Conservation (phyloP, 2,888 invertebrate genomes). For the Nomada ruficornis region DNA sequence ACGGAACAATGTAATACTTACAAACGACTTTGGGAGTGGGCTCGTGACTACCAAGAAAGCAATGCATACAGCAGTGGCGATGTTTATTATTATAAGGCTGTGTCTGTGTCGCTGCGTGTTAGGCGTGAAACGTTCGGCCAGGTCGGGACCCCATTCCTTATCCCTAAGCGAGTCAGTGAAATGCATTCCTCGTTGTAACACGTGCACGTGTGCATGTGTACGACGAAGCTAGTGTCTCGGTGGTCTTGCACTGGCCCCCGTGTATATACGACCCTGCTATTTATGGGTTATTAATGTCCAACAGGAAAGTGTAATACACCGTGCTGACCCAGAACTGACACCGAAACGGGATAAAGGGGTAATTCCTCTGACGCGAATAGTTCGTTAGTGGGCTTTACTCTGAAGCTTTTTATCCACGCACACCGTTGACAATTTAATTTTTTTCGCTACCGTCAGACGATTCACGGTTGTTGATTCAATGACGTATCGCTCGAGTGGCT, state of each 20-base stretch:
- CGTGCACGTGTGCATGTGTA: slow-evolving; percentile 45
- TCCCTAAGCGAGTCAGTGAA: slow-evolving; percentile 71
- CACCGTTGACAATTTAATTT: slow-evolving; percentile 24
- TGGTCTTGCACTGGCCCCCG: slow-evolving; percentile 26
- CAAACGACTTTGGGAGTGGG: slow-evolving; percentile 66
- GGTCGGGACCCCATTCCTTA: slow-evolving; percentile 74
- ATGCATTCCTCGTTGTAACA: slow-evolving; percentile 71
- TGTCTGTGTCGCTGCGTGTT: slow-evolving; percentile 66
- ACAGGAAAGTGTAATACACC: slow-evolving; percentile 64
- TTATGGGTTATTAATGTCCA: slow-evolving; percentile 67
- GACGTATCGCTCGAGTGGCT: background rate
- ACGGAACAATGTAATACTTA: slow-evolving; percentile 43
- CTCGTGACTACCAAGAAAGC: slow-evolving; percentile 66
- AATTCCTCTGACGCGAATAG: slow-evolving; percentile 62
- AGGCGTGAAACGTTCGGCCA: slow-evolving; percentile 71
- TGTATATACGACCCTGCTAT: slow-evolving; percentile 28
- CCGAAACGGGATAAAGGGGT: slow-evolving; percentile 59
- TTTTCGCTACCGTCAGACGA: background rate
- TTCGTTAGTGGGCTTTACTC: slow-evolving; percentile 45
- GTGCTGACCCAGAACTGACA: slow-evolving; percentile 71
- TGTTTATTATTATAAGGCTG: slow-evolving; percentile 72
- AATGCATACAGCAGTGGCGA: slow-evolving; percentile 66
- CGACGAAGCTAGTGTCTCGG: slow-evolving; percentile 4
- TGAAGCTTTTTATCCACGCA: background rate
- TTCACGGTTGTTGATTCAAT: background rate